A percentile compares a stretch with the other conserved stretches of the same genome.
Evolutionary conservation across 1,140 invertebrate species (phyloP).

Genomic region (Nymphalis io): DNA sequence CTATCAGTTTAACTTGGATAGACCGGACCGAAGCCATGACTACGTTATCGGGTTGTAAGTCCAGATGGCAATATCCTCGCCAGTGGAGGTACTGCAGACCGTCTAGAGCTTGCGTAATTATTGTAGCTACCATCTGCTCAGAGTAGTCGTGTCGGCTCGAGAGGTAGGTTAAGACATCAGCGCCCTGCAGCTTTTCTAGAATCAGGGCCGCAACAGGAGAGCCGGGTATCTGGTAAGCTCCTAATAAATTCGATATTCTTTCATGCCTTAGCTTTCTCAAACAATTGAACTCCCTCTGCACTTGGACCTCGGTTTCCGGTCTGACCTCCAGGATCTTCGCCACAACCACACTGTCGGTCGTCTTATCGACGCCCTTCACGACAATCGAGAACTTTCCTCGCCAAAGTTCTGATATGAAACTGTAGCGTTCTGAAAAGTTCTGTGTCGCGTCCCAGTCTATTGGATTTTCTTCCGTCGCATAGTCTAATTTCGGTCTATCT

Average conservation of each 20-base stretch:
- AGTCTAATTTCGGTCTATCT: constrained; percentile 85
- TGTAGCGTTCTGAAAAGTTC: constrained; percentile 87
- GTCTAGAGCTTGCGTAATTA: constrained; percentile 77
- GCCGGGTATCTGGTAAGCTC: constrained; percentile 85
- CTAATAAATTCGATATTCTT: constrained; percentile 88
- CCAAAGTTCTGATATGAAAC: constrained; percentile 90
- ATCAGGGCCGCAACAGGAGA: constrained; percentile 87
- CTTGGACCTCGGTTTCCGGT: constrained; percentile 83
- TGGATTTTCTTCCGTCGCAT: constrained; percentile 87
- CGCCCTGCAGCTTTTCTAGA: constrained; percentile 93
- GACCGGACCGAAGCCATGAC: constrained; percentile 94
- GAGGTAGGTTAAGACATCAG: constrained; percentile 94
- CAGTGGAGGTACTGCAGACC: constrained; percentile 92
- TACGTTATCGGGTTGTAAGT: constrained; percentile 98
- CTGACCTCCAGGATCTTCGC: constrained; percentile 90
- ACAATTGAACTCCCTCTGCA: constrained; percentile 91
- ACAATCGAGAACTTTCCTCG: constrained; percentile 93
- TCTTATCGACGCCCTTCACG: constrained; percentile 90
- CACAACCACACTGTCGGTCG: constrained; percentile 86
- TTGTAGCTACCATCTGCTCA: constrained; percentile 93
- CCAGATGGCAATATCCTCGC: constrained; percentile 94
- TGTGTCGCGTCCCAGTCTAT: constrained; percentile 86
- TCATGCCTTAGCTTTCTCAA: constrained; percentile 91
- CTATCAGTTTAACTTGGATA: constrained; percentile 94
- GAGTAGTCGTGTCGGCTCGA: constrained; percentile 92